phyloP scores from a whole-genome alignment of 1,140 invertebrate genomes.

The Tyrophagus putrescentiae region DNA sequence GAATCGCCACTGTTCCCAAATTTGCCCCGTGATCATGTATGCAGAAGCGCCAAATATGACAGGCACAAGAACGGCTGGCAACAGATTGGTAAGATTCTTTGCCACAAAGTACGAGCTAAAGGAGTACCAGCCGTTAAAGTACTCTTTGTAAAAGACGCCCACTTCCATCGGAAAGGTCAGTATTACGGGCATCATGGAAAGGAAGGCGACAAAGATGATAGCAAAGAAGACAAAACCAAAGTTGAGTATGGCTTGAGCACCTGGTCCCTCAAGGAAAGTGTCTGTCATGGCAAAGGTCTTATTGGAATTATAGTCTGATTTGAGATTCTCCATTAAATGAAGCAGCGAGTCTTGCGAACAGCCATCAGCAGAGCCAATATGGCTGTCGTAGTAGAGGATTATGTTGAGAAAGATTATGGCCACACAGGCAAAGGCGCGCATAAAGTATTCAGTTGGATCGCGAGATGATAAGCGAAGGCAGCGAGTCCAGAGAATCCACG shows the following conservation, averaged over 20 bases:
- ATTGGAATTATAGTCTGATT: not conserved
- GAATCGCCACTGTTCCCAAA: slow-evolving; percentile 13
- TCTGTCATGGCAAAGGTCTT: not conserved
- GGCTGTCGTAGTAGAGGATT: slow-evolving; percentile 11
- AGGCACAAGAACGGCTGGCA: slow-evolving; percentile 2
- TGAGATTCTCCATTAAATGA: not conserved
- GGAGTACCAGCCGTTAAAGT: slow-evolving; percentile 21
- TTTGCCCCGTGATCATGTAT: slow-evolving; percentile 16
- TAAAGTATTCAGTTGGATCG: slow-evolving; percentile 17
- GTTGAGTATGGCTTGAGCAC: slow-evolving; percentile 12
- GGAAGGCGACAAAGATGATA: slow-evolving; percentile 19
- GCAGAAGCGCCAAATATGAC: not conserved
- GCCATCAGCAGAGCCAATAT: slow-evolving; percentile 15
- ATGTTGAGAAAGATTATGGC: slow-evolving; percentile 8
- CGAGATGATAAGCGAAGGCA: slow-evolving; percentile 5
- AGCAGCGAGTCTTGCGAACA: slow-evolving; percentile 5
- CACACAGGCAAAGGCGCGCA: slow-evolving; percentile 7
- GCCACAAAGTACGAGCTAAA: slow-evolving; percentile 17
- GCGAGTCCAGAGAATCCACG: slow-evolving; percentile 5
- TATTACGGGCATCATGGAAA: slow-evolving; percentile 18
- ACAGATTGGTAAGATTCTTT: slow-evolving; percentile 14
- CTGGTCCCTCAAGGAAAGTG: not conserved
- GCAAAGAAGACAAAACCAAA: slow-evolving; percentile 21
- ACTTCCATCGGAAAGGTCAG: slow-evolving; percentile 23
- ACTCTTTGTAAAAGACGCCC: slow-evolving; percentile 22